Evolutionary conservation across 2,797 vertebrate species (phyloP).

Genomic region (Centroberyx gerrardi): DNA sequence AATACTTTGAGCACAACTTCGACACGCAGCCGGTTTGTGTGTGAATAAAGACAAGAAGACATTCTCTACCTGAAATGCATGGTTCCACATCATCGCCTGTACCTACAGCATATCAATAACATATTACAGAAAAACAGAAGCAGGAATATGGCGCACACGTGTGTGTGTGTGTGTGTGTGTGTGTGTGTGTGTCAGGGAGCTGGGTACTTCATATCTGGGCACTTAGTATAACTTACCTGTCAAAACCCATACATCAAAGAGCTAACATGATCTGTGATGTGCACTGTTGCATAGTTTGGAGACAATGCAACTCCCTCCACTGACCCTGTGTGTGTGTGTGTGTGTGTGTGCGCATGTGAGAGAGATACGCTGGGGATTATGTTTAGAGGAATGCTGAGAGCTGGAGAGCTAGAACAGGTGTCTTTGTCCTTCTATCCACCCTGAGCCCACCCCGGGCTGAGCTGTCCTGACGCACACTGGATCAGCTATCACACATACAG

Average conservation of each 20-base stretch:
- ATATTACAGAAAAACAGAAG: background rate
- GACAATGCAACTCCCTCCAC: slow-evolving; percentile 16
- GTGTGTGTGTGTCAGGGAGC: background rate
- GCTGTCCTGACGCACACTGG: slow-evolving; percentile 66
- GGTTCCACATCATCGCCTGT: slow-evolving; percentile 27
- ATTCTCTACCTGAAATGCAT: slow-evolving; percentile 23
- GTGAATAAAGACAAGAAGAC: slow-evolving; percentile 51
- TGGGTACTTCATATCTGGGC: slow-evolving; percentile 6
- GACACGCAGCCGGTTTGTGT: slow-evolving; percentile 43
- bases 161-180: background rate
- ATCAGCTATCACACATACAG: slow-evolving; percentile 58
- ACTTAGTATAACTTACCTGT: slow-evolving; percentile 41
- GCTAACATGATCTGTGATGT: slow-evolving; percentile 23
- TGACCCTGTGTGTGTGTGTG: slow-evolving; percentile 23
- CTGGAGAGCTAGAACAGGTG: slow-evolving; percentile 77
- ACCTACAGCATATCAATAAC: slow-evolving; percentile 20
- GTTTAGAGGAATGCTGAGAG: slow-evolving; percentile 76
- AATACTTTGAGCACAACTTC: slow-evolving; percentile 63
- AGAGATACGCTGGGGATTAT: slow-evolving; percentile 67
- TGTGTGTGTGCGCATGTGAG: slow-evolving; percentile 10
- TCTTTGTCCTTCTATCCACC: slow-evolving; percentile 76
- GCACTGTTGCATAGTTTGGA: slow-evolving; percentile 19
- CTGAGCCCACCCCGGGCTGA: slow-evolving; percentile 58
- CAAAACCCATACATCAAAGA: slow-evolving; percentile 58
- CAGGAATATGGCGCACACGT: background rate